Conservation (phyloP, 2,113 vertebrate species). For the Saguinus imperator region DNA sequence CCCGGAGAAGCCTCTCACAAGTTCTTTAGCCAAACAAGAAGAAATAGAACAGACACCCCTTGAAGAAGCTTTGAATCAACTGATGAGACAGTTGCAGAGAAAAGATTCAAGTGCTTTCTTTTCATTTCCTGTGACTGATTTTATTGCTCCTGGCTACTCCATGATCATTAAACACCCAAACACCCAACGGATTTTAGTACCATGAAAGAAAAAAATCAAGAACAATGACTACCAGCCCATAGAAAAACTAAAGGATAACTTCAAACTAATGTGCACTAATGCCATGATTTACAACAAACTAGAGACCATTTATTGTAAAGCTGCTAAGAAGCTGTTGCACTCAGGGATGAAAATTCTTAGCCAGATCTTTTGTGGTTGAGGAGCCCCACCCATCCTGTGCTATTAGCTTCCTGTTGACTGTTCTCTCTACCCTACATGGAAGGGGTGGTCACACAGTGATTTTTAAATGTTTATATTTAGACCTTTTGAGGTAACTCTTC, state of each 20-base stretch:
- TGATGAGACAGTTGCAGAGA: too few relatives aligned
- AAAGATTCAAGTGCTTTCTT: too few relatives aligned
- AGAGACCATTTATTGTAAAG: slow-evolving; percentile 98
- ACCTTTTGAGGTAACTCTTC: slow-evolving; percentile 7
- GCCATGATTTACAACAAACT: slow-evolving; percentile 99
- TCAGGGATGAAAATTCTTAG: slow-evolving; percentile 98
- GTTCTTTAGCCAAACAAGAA: too few relatives aligned
- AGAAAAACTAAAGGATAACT: slow-evolving; percentile 87
- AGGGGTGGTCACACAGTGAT: neutral
- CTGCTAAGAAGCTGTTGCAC: slow-evolving; percentile 96
- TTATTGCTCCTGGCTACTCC: too few relatives aligned
- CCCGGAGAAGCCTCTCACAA: too few relatives aligned
- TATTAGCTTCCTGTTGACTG: slow-evolving; percentile 43
- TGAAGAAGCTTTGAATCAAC: too few relatives aligned
- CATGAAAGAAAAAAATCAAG: too few relatives aligned
- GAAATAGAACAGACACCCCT: too few relatives aligned
- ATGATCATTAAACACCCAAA: too few relatives aligned
- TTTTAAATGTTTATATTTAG: slow-evolving; percentile 50
- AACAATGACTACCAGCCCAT: too few relatives aligned
- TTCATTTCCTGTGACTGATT: too few relatives aligned
- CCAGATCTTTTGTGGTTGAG: slow-evolving; percentile 75
- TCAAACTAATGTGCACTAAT: slow-evolving; percentile 96
- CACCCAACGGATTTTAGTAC: too few relatives aligned
- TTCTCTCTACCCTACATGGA: slow-evolving; percentile 30
- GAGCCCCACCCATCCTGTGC: slow-evolving; percentile 42